Evolutionary conservation across 2,797 vertebrate genomes (phyloP).

Genomic region (Fringilla coelebs): DNA sequence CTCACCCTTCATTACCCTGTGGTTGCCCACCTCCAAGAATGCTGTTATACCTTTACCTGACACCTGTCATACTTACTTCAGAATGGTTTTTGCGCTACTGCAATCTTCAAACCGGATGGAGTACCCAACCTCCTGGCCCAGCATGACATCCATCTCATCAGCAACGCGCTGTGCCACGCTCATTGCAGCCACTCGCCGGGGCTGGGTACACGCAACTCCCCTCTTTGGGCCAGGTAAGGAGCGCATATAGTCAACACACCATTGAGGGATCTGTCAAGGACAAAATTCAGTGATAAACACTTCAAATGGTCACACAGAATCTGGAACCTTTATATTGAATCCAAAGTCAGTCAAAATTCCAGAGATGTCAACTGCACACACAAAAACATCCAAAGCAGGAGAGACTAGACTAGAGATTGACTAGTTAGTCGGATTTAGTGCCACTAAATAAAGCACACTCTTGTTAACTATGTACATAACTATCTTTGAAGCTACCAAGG

Average conservation of each 20-base stretch:
- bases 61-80: slow-evolving; percentile 85
- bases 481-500: not conserved
- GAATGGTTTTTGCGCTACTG: slow-evolving; percentile 94
- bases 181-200: slow-evolving; percentile 94
- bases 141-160: slow-evolving; percentile 95
- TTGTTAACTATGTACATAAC: accelerated
- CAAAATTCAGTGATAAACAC: not conserved
- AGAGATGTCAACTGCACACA: not conserved
- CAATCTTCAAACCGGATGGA: slow-evolving; percentile 97
- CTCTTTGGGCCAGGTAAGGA: slow-evolving; percentile 86
- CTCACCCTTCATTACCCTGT: not conserved
- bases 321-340: not conserved
- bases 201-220: slow-evolving; percentile 94
- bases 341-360: not conserved
- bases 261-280: slow-evolving; percentile 88
- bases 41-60: not conserved
- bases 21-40: accelerated
- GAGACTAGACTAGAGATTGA: not conserved
- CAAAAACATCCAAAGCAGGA: not conserved
- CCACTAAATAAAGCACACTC: not conserved
- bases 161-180: slow-evolving; percentile 95
- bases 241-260: slow-evolving; percentile 94
- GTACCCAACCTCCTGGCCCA: slow-evolving; percentile 97
- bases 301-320: not conserved
- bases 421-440: not conserved